Evolutionary conservation across 2,113 vertebrate genomes (phyloP).

Genomic region (Thryonomys swinderianus): DNA sequence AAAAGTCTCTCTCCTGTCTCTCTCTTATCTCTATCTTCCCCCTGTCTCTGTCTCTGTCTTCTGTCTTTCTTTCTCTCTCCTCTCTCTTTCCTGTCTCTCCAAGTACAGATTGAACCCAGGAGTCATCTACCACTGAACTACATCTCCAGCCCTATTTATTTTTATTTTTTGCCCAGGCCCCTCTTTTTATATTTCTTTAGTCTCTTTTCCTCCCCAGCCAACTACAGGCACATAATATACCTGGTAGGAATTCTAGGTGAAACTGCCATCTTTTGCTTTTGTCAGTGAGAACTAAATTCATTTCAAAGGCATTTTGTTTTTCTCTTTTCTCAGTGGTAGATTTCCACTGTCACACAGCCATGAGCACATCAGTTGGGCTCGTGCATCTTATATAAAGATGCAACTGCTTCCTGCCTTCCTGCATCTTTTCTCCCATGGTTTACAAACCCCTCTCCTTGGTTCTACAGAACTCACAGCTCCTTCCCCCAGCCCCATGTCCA

Average conservation of each 20-base stretch:
- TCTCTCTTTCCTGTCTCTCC: background rate
- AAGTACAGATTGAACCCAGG: background rate
- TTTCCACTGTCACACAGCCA: slow-evolving; percentile 11
- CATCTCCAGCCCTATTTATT: background rate
- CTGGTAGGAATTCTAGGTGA: slow-evolving; percentile 15
- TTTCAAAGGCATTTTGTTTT: slow-evolving; percentile 26
- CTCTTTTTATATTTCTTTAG: background rate
- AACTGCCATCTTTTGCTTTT: slow-evolving; percentile 28
- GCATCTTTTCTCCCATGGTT: background rate
- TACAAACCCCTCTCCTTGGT: background rate
- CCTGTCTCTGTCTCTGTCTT: background rate
- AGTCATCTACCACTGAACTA: background rate
- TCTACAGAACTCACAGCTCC: background rate
- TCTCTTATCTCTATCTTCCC: background rate
- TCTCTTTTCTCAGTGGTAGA: slow-evolving; percentile 37
- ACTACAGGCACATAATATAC: background rate
- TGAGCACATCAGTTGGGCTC: background rate
- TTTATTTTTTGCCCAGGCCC: background rate
- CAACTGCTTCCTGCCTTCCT: background rate
- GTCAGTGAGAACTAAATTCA: slow-evolving; percentile 39
- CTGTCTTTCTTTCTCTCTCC: background rate
- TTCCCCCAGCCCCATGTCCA: background rate
- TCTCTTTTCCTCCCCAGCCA: slow-evolving; percentile 18
- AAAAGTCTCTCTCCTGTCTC: background rate
- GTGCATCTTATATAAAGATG: slow-evolving; percentile 38